Percentiles rank a stretch among this genome's conserved stretches.
These are phyloP conservation scores for Athetis lepigone DNA, from an alignment of 2,888 invertebrate species.

Conservation along the genomic window DNA sequence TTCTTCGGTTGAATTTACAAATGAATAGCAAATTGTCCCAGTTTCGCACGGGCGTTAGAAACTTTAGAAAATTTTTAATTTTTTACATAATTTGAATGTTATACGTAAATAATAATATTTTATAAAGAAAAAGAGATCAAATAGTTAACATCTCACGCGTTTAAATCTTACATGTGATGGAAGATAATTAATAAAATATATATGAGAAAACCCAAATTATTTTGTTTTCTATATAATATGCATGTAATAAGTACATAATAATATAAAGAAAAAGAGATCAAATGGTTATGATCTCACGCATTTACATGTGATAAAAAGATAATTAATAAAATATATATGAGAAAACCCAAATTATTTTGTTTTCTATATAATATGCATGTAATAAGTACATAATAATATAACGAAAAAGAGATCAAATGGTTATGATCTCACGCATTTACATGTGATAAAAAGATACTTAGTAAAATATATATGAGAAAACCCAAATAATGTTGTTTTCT, in stretches of 20 bases:
- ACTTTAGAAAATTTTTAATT: no score
- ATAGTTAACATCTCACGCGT: neutral
- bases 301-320: neutral
- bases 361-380: no score
- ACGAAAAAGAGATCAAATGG: neutral
- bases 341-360: no score
- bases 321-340: neutral
- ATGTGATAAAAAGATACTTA: neutral
- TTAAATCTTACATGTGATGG: neutral
- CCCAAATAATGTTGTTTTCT: no score
- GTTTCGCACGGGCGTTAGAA: no score
- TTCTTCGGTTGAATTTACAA: conserved; percentile 14
- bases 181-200: neutral
- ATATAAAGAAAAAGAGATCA: neutral
- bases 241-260: neutral
- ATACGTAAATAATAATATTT: neutral
- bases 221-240: no score
- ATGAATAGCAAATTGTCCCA: no score
- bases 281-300: neutral
- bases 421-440: neutral
- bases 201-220: no score
- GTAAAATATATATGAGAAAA: no score
- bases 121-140: neutral
- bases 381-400: neutral
- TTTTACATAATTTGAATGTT: no score